Conservation (phyloP, 2,113 vertebrate species). For the Bubalus kerabau region DNA sequence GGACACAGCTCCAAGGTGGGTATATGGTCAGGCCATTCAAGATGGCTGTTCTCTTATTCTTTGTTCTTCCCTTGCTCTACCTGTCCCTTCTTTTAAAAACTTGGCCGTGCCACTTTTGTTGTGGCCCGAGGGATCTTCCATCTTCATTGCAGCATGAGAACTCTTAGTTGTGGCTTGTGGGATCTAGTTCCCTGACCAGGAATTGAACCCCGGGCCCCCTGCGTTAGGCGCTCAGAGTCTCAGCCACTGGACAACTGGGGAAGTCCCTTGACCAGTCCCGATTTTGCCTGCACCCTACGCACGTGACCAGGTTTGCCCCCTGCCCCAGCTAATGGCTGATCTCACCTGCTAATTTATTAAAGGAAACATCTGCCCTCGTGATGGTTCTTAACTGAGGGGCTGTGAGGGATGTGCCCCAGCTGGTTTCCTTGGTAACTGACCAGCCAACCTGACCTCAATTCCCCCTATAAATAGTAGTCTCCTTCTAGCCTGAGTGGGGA, state of each 20-base stretch:
- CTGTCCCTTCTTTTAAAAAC: not conserved
- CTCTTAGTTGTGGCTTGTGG: not conserved
- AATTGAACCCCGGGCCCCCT: not conserved
- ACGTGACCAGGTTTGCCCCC: not conserved
- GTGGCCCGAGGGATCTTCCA: not conserved
- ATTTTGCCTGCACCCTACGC: not conserved
- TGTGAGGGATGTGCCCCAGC: not conserved
- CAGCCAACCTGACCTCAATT: not conserved
- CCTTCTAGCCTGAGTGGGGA: not conserved
- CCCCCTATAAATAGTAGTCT: not conserved
- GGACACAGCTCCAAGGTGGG: not conserved
- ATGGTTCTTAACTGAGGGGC: not conserved
- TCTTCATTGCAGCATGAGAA: not conserved
- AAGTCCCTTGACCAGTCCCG: not conserved
- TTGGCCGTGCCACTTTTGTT: accelerated
- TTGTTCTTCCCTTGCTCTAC: too few relatives aligned
- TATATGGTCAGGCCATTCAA: not conserved
- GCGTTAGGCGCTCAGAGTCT: not conserved
- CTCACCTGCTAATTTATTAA: not conserved
- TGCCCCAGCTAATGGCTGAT: not conserved
- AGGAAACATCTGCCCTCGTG: not conserved
- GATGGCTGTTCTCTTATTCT: not conserved
- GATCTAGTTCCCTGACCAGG: not conserved
- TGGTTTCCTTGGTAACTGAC: not conserved
- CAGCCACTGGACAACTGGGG: not conserved